These are phyloP conservation scores for Rhopalosiphum padi DNA, from an alignment of 1,140 invertebrate species.

Conservation along the genomic window DNA sequence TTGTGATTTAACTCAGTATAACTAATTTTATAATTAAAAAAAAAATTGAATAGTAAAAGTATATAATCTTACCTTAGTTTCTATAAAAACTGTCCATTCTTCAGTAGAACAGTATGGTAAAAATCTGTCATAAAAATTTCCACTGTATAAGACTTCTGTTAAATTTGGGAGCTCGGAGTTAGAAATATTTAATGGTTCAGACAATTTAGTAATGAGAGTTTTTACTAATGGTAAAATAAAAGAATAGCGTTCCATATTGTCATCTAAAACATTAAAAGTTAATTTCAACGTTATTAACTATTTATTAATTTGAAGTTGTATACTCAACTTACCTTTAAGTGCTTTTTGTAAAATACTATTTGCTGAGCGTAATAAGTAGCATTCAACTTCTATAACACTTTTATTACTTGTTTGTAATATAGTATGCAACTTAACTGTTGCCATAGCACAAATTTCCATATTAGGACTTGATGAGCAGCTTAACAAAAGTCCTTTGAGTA, in stretches of 20 bases:
- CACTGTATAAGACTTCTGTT: constrained; percentile 67
- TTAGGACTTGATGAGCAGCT: constrained; percentile 67
- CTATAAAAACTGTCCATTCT: constrained; percentile 70
- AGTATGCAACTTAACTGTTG: constrained; percentile 70
- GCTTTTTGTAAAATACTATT: constrained; percentile 64
- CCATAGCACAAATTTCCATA: constrained; percentile 69
- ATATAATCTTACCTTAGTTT: constrained; percentile 66
- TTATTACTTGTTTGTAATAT: constrained; percentile 68
- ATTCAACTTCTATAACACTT: constrained; percentile 67
- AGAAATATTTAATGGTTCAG: constrained; percentile 66
- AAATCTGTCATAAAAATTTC: constrained; percentile 72
- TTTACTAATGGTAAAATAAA: constrained; percentile 73
- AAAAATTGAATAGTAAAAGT: neutral
- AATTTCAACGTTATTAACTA: neutral
- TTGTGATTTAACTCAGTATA: neutral
- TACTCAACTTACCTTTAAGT: constrained; percentile 63
- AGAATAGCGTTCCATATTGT: constrained; percentile 69
- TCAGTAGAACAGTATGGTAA: constrained; percentile 68
- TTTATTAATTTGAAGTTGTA: neutral
- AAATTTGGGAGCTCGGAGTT: constrained; percentile 67
- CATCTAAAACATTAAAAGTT: constrained; percentile 62
- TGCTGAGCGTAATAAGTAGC: constrained; percentile 66
- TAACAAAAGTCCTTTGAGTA: constrained; percentile 64
- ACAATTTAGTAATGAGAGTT: constrained; percentile 70
- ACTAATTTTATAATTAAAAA: neutral